Base-by-base conservation (phyloP, 2,797 vertebrate species). In the Pangasius macronema region DNA sequence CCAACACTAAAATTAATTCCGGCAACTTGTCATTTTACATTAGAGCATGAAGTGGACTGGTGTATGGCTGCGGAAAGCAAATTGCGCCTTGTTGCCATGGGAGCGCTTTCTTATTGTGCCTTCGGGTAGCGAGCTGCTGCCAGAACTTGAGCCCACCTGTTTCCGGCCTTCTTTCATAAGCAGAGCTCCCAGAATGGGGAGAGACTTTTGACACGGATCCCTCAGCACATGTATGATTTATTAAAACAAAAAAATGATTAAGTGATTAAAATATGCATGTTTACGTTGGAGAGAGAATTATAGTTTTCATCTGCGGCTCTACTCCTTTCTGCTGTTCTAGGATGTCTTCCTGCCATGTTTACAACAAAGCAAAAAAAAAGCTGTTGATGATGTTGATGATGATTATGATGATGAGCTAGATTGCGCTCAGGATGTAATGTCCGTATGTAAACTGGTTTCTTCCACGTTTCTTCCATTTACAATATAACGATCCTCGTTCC, bases 11-110 rank as follows among this genome's bases (percentile, higher is more conserved):
- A 95, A 95, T 95, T 90, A 95, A 95, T 95, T 95, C 92, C 49
- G 88, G 92, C 93, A 92, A 93, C 92, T 95, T 96, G 95, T 95
- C 94, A 88, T 93, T 95, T 95, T 94, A 94, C 94, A 95, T 96
- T 96, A 95, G 93, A 95, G 92, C 93, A 91, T 95, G 94, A 95
- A 93, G 93, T 90, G 90, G 92, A 93, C 90, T 89, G 89, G 89
- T 91, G 91, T 89, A 92, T 65, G 84, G 76, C 92, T 91, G 89
- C 91, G 86, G 89, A 93, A 93, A 88, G 93, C 94, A 92, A 92
- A 93, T 95, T 91, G 91, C 75, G 55, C 87, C 93, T 91, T 88
- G 95, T 96, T 96, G 94, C 95, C 94, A 96, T 96, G 95, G 95
- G 89, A 95, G 94, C 95, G 90, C 82, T 91, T 88, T 91, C 93